Evolutionary conservation across 2,888 invertebrate genomes (phyloP).

Genomic region (Drosophila paracracens): DNA sequence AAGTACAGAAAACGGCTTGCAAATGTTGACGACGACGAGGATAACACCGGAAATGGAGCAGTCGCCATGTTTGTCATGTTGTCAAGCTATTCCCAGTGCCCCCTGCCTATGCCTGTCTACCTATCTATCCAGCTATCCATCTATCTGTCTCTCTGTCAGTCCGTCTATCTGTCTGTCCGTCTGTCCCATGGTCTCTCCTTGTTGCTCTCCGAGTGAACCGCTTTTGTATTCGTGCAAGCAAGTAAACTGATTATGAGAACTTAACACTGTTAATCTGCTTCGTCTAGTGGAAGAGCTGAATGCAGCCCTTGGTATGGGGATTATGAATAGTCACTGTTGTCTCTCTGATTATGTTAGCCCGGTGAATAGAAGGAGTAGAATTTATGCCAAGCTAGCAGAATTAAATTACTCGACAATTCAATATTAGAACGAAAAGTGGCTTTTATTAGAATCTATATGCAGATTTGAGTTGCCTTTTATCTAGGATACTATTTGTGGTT

Average conservation of each 20-base stretch:
- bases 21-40: conserved; percentile 12
- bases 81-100: conserved; percentile 55
- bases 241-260: conserved; percentile 80
- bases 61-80: conserved; percentile 69
- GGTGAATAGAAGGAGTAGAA: not conserved
- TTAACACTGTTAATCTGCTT: conserved; percentile 82
- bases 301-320: conserved; percentile 27
- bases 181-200: not conserved
- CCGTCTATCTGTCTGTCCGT: not conserved
- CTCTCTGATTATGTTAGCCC: conserved; percentile 7
- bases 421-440: not conserved
- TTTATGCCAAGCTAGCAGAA: not conserved
- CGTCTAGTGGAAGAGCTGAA: conserved; percentile 69
- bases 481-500: not conserved
- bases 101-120: conserved; percentile 6
- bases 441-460: not conserved
- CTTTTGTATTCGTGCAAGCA: conserved; percentile 73
- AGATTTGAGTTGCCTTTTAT: not conserved
- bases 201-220: conserved; percentile 30
- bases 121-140: not conserved
- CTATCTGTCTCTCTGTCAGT: conserved; percentile 3
- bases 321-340: conserved; percentile 12
- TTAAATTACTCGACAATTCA: not conserved
- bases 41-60: conserved; percentile 69
- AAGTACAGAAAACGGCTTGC: conserved; percentile 57